Base-by-base conservation (phyloP, 2,888 invertebrate species). In the Sicus ferrugineus region DNA sequence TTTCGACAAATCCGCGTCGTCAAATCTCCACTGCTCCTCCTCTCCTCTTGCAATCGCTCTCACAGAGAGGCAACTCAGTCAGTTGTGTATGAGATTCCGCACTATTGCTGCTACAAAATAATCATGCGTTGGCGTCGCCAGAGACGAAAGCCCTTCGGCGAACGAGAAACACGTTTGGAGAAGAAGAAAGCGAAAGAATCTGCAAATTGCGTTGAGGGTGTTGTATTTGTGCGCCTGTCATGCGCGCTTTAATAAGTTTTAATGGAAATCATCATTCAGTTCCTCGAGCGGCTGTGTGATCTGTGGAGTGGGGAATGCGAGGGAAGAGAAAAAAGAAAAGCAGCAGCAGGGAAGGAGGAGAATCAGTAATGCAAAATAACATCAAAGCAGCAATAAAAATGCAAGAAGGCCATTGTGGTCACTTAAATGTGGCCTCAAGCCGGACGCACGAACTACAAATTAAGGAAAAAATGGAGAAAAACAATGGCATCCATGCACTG, bases 381-480 rank as follows among this genome's bases (percentile, higher is more conserved):
- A 54, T n/a, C n/a, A 7, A 28, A 14, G 21, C 61, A 61, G 23
- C 56, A 56, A 26, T 23, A 42, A 30, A 14, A 21, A 56, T 5
- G 30, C 7, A 56, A 58, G 30, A 58, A 14, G 28, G 30, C 9
- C 61, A 61, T 42, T 61, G 61, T 23, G 61, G 61, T 61, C 26
- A 23, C 23, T 61, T 38, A 61, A 42, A 61, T 61, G 28, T 38
- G 61, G 61, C 61, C 61, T 42, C 61, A 61, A 61, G 61, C 61
- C 61, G 42, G 42, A 61, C 61, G 61, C 61, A 61, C 61, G 61
- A 61, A 42, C 42, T 21, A n/a, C 4, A 42, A 26, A 42, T 19
- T 42, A 38, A 42, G 42, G 9, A 59, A 34, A 19, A 26, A 58
- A 58, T 30, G 5, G 58, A 28, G n/a, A 26, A 58, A 19, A 42